Percentiles rank a stretch among this genome's conserved stretches.
Evolutionary conservation across 2,888 invertebrate genomes (phyloP).

Genomic region (Acleris sparsana): DNA sequence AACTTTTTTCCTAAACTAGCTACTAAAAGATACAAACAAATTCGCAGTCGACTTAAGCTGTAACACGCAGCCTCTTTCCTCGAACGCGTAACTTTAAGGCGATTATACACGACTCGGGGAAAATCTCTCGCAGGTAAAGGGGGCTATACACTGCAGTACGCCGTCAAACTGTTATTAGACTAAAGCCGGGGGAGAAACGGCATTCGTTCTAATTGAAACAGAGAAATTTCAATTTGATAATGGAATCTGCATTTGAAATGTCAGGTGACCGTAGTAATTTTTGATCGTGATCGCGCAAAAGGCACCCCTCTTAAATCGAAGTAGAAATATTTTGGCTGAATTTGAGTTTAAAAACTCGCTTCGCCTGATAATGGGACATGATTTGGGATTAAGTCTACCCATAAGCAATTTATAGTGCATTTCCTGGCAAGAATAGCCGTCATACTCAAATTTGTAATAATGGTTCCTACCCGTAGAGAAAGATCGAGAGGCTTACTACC

Average conservation of each 20-base stretch:
- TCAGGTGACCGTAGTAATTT: slow-evolving; percentile 36
- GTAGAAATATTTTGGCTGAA: too few species aligned
- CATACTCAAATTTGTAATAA: too few species aligned
- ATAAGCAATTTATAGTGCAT: too few species aligned
- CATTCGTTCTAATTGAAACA: slow-evolving; percentile 58
- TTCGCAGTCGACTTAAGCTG: background rate
- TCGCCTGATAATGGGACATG: too few species aligned
- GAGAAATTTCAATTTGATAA: slow-evolving; percentile 50
- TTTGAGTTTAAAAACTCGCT: too few species aligned
- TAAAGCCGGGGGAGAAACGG: slow-evolving; percentile 42
- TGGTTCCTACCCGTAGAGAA: too few species aligned
- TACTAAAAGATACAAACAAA: slow-evolving; percentile 10
- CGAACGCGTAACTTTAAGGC: slow-evolving; percentile 37
- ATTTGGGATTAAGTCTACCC: too few species aligned
- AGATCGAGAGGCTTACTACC: too few species aligned
- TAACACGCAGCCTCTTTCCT: slow-evolving; percentile 25
- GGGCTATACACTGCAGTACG: slow-evolving; percentile 38
- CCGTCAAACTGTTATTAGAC: slow-evolving; percentile 56
- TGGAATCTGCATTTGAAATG: slow-evolving; percentile 42
- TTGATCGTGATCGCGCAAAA: slow-evolving; percentile 5
- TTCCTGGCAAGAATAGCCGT: too few species aligned
- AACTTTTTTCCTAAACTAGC: slow-evolving; percentile 5
- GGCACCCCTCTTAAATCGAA: too few species aligned
- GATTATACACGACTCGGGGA: slow-evolving; percentile 42
- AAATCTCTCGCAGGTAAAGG: slow-evolving; percentile 44